These are phyloP conservation scores for Ophion slaviceki DNA, from an alignment of 2,888 invertebrate species.

Conservation along the genomic window DNA sequence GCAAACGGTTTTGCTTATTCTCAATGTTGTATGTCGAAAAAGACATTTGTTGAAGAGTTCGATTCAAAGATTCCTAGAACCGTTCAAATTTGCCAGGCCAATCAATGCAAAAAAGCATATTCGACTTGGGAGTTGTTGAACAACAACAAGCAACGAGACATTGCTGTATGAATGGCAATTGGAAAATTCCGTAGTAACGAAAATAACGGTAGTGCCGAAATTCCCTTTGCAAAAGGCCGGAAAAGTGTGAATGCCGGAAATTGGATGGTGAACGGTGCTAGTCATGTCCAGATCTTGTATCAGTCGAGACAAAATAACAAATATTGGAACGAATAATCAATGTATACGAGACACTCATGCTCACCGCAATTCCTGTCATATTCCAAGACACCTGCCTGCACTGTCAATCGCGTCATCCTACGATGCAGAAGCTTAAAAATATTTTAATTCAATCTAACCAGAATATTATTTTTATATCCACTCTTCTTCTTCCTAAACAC, in stretches of 20 bases:
- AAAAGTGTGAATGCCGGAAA: background rate
- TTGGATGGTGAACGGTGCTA: background rate
- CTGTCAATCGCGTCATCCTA: background rate
- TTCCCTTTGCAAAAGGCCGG: too few species aligned
- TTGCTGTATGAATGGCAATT: too few species aligned
- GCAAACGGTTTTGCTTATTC: too few species aligned
- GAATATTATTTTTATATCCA: constrained; percentile 1
- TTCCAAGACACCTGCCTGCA: background rate
- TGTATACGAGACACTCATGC: background rate
- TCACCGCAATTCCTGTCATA: background rate
- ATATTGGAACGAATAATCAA: background rate
- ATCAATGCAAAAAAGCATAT: background rate
- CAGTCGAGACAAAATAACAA: background rate
- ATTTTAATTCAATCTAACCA: constrained; percentile 24
- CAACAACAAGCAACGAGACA: too few species aligned
- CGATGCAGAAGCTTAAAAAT: background rate
- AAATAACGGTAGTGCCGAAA: too few species aligned
- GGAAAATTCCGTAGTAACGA: too few species aligned
- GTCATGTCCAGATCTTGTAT: background rate
- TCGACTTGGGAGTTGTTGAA: too few species aligned
- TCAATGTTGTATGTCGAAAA: too few species aligned
- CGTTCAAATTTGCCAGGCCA: background rate
- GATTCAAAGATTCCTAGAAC: background rate
- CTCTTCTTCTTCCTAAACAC: background rate
- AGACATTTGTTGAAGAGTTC: background rate